These are phyloP conservation scores for Ceratothoa steindachneri DNA, from an alignment of 2,888 invertebrate genomes.

Conservation along the genomic window DNA sequence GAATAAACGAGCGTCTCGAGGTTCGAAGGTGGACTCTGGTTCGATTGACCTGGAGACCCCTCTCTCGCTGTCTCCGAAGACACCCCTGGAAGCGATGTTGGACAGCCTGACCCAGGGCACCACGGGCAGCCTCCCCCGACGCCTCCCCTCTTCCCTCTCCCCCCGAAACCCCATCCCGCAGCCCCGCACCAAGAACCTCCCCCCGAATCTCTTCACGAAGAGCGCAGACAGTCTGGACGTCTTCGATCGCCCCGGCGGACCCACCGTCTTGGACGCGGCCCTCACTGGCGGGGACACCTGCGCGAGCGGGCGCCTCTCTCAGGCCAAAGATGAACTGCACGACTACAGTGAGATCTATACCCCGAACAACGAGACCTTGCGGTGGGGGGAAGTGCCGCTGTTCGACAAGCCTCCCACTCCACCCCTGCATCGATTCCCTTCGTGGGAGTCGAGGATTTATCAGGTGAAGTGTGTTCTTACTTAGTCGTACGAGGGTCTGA, in stretches of 20 bases:
- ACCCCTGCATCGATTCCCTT: conserved; percentile 82
- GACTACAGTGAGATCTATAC: conserved; percentile 93
- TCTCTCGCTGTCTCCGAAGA: conserved; percentile 53
- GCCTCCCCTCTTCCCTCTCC: conserved; percentile 27
- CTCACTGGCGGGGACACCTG: conserved; percentile 34
- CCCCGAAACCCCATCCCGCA: conserved; percentile 45
- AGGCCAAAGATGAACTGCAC: conserved; percentile 57
- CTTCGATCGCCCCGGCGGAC: conserved; percentile 28
- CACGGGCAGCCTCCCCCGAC: conserved; percentile 28
- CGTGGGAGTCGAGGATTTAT: conserved; percentile 95
- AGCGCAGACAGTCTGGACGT: conserved; percentile 29
- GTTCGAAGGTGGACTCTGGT: conserved; percentile 52
- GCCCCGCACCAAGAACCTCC: conserved; percentile 34
- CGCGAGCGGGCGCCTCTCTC: conserved; percentile 37
- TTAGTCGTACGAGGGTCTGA: neutral
- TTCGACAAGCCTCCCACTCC: conserved; percentile 74
- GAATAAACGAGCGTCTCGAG: conserved; percentile 47
- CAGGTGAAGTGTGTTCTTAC: conserved; percentile 60
- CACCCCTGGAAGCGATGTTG: conserved; percentile 51
- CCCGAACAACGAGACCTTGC: conserved; percentile 67
- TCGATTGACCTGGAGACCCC: conserved; percentile 55
- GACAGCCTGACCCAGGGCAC: conserved; percentile 45
- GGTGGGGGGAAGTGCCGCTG: conserved; percentile 33
- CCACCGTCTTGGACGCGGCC: conserved; percentile 47
- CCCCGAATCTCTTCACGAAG: neutral